Percentiles rank a stretch among this genome's conserved stretches.
These are phyloP conservation scores for Nanorana parkeri DNA, from an alignment of 2,113 vertebrate genomes.

Conservation along the genomic window DNA sequence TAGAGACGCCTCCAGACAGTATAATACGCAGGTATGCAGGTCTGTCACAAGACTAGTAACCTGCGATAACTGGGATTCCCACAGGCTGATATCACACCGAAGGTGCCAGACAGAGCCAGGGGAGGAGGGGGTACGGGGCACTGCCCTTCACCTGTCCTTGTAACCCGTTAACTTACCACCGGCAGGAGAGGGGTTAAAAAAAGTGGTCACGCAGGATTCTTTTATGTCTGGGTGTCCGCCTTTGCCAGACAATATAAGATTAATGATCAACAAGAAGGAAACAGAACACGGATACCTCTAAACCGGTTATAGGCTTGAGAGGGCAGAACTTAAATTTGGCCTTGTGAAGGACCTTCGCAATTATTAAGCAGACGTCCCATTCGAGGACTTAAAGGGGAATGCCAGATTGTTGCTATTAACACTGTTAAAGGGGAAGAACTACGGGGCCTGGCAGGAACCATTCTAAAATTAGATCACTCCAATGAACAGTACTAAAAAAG, in stretches of 20 bases:
- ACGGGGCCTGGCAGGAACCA: too few relatives aligned
- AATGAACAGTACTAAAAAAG: too few relatives aligned
- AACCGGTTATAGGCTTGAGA: neutral
- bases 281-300: neutral
- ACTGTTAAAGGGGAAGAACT: too few relatives aligned
- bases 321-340: too few relatives aligned
- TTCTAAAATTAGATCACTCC: too few relatives aligned
- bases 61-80: neutral
- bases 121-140: neutral
- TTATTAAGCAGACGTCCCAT: too few relatives aligned
- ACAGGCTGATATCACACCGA: neutral
- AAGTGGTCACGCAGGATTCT: slow-evolving; percentile 32
- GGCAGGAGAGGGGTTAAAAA: slow-evolving; percentile 18
- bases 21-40: neutral
- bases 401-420: too few relatives aligned
- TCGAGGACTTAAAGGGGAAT: too few relatives aligned
- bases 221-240: slow-evolving; percentile 19
- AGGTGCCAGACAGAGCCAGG: neutral
- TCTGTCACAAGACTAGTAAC: neutral
- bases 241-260: slow-evolving; percentile 23
- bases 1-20: neutral
- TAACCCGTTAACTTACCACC: neutral
- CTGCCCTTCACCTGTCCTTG: slow-evolving; percentile 42
- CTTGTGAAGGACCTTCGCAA: too few relatives aligned
- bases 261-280: slow-evolving; percentile 36